Evolutionary conservation across 1,140 invertebrate genomes (phyloP).

Genomic region (Sesamia nonagrioides): DNA sequence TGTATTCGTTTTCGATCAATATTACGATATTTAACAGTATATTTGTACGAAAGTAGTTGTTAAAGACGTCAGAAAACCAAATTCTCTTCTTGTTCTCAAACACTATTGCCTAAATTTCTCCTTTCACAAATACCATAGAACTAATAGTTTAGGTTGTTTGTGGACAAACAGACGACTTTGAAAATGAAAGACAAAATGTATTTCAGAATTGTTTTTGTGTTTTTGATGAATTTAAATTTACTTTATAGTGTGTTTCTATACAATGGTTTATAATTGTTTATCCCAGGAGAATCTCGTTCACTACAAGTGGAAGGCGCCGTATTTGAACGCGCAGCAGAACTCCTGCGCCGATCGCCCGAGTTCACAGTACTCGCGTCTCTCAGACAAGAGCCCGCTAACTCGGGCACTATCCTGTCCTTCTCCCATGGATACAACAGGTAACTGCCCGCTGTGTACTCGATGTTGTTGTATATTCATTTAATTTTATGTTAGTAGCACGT

Average conservation of each 20-base stretch:
- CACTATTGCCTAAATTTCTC: no score
- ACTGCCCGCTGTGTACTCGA: not conserved
- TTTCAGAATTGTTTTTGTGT: no score
- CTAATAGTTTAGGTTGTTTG: no score
- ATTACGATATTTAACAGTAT: no score
- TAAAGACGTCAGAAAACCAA: no score
- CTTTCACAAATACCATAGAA: no score
- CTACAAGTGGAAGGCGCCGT: conserved; percentile 90
- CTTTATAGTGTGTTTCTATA: no score
- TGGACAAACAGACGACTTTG: no score
- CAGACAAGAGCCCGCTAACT: conserved; percentile 93
- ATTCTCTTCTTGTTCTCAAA: no score
- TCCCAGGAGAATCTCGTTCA: conserved; percentile 91
- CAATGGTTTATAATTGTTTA: not conserved
- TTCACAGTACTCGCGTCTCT: conserved; percentile 93
- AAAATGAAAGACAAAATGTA: no score
- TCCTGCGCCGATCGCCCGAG: conserved; percentile 91
- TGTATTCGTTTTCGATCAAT: no score
- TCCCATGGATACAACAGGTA: conserved; percentile 92
- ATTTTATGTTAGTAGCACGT: conserved; percentile 17
- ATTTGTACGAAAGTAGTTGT: no score
- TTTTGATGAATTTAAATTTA: not conserved
- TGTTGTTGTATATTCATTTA: conserved; percentile 19
- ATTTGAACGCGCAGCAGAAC: conserved; percentile 90
- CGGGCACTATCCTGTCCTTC: conserved; percentile 94